phyloP scores from a whole-genome alignment of 1,140 invertebrate species.

The Sycophaga agraensis region DNA sequence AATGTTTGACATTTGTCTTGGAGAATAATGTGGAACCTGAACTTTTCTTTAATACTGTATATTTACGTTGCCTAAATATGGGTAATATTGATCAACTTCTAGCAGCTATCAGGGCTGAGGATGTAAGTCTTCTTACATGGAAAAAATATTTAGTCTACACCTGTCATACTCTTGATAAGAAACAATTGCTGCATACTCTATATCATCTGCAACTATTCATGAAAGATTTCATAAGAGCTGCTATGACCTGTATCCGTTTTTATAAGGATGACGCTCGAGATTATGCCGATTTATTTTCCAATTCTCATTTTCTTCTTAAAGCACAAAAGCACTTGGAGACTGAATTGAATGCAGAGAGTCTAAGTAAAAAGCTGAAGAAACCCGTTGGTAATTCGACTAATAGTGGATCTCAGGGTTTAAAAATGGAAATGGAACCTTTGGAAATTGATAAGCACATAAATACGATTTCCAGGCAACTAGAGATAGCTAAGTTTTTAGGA shows the following conservation, averaged over 20 bases:
- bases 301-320: slow-evolving; percentile 60
- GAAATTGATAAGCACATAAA: slow-evolving; percentile 71
- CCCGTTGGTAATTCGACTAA: slow-evolving; percentile 43
- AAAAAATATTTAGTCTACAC: slow-evolving; percentile 67
- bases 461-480: slow-evolving; percentile 69
- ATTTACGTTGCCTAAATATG: slow-evolving; percentile 65
- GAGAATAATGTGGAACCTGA: slow-evolving; percentile 68
- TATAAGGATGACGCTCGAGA: slow-evolving; percentile 62
- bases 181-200: slow-evolving; percentile 64
- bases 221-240: slow-evolving; percentile 69
- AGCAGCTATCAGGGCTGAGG: slow-evolving; percentile 63
- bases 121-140: slow-evolving; percentile 66
- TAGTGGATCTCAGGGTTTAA: slow-evolving; percentile 51
- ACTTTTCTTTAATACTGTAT: slow-evolving; percentile 70
- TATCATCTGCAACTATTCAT: slow-evolving; percentile 71
- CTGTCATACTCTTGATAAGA: slow-evolving; percentile 67
- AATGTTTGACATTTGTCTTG: slow-evolving; percentile 65
- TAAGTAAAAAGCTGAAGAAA: slow-evolving; percentile 45
- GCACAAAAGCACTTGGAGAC: slow-evolving; percentile 67
- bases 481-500: slow-evolving; percentile 68
- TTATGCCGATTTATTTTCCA: slow-evolving; percentile 61
- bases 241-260: slow-evolving; percentile 73
- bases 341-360: slow-evolving; percentile 44
- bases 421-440: slow-evolving; percentile 66
- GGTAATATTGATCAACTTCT: slow-evolving; percentile 65